phyloP scores from a whole-genome alignment of 2,888 invertebrate genomes.

The Drosophila colorata region DNA sequence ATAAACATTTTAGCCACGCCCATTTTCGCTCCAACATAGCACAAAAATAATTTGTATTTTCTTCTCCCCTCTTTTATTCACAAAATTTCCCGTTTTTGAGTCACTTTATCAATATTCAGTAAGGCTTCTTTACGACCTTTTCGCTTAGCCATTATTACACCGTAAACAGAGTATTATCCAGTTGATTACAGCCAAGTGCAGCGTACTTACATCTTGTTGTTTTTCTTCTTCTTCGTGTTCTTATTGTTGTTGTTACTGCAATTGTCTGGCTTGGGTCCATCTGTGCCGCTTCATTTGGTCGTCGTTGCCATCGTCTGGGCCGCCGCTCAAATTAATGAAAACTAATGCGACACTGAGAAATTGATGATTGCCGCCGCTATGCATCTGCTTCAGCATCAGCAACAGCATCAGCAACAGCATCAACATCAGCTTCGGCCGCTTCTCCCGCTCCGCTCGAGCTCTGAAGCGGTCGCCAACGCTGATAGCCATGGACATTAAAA shows the following conservation, averaged over 20 bases:
- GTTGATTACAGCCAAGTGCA: slow-evolving; percentile 4
- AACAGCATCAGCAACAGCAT: not conserved
- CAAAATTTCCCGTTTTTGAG: too few relatives aligned
- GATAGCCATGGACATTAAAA: slow-evolving; percentile 69
- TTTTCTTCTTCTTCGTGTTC: not conserved
- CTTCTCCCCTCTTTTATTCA: too few relatives aligned
- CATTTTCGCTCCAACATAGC: too few relatives aligned
- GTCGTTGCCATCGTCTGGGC: slow-evolving; percentile 28
- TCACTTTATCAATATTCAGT: too few relatives aligned
- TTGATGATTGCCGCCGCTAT: slow-evolving; percentile 74
- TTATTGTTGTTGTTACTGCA: slow-evolving; percentile 11
- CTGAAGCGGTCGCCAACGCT: slow-evolving; percentile 5
- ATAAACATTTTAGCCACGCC: too few relatives aligned
- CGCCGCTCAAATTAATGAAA: slow-evolving; percentile 80
- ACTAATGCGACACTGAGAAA: slow-evolving; percentile 82
- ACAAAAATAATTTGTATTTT: too few relatives aligned
- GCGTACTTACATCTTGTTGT: slow-evolving; percentile 1
- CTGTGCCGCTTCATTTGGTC: slow-evolving; percentile 71
- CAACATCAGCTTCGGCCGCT: not conserved
- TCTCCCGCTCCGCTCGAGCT: not conserved
- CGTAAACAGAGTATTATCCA: not conserved
- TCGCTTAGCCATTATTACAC: too few relatives aligned
- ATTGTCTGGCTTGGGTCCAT: slow-evolving; percentile 56
- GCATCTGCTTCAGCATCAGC: slow-evolving; percentile 32
- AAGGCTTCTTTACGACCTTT: too few relatives aligned